A percentile compares a stretch with the other conserved stretches of the same genome.
Conservation (phyloP, 1,140 invertebrate species). For the Drosophila neocordata region DNA sequence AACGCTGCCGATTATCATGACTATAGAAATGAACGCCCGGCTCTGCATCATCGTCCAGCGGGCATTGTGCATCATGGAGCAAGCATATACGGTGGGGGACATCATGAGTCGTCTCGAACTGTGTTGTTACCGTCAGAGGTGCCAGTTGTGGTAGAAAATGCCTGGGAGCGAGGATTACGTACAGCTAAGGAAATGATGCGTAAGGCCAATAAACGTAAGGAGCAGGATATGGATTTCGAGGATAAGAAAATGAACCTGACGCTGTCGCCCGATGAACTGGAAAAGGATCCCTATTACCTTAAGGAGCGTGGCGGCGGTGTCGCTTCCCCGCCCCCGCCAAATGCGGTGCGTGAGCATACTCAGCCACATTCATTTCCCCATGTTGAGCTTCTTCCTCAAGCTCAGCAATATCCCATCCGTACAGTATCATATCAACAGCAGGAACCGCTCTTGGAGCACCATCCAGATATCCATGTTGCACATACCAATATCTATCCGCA, state of each 20-base stretch:
- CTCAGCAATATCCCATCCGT: not conserved
- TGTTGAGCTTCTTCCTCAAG: not conserved
- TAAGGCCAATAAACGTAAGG: conserved; percentile 95
- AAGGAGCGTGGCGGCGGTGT: conserved; percentile 80
- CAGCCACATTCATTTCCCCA: conserved; percentile 4
- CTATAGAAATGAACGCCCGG: conserved; percentile 83
- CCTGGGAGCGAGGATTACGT: conserved; percentile 94
- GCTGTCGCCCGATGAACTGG: conserved; percentile 90
- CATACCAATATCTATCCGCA: not conserved
- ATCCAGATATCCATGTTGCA: not conserved
- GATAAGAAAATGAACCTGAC: conserved; percentile 96
- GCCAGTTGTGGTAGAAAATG: conserved; percentile 88
- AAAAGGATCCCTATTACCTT: conserved; percentile 94
- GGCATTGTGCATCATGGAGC: conserved; percentile 73
- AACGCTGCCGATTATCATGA: conserved; percentile 77
- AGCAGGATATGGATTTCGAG: conserved; percentile 97
- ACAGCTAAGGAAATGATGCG: conserved; percentile 97
- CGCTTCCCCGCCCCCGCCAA: conserved; percentile 26
- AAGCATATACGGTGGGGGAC: conserved; percentile 70
- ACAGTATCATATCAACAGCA: not conserved
- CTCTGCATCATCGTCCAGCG: conserved; percentile 74
- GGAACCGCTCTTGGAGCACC: not conserved
- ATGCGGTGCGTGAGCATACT: conserved; percentile 40
- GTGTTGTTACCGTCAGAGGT: conserved; percentile 82
- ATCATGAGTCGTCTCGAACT: conserved; percentile 72